Evolutionary conservation across 2,797 vertebrate genomes (phyloP).

Genomic region (Protosalanx chinensis): DNA sequence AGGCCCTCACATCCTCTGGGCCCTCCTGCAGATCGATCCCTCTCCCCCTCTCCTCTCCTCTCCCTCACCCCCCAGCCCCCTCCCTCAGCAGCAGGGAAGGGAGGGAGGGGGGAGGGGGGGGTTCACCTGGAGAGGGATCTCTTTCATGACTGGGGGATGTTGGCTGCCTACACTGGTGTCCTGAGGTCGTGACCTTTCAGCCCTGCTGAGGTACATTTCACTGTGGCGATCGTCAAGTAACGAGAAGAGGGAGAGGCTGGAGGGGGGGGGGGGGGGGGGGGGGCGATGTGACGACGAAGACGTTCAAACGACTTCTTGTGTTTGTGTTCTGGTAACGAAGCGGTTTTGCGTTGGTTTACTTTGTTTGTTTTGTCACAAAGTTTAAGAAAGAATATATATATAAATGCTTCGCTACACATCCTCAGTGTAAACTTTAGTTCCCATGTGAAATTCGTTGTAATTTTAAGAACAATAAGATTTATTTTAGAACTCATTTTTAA

Average conservation of each 20-base stretch:
- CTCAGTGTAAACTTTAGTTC: no score
- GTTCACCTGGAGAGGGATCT: background rate
- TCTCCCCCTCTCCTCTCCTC: background rate
- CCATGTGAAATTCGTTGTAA: no score
- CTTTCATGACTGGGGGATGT: slow-evolving; percentile 71
- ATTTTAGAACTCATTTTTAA: no score
- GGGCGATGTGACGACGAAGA: background rate
- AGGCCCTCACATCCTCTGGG: background rate
- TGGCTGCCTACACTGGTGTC: slow-evolving; percentile 64
- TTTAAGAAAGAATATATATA: no score
- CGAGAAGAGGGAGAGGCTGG: slow-evolving; percentile 1
- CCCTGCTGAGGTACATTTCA: slow-evolving; percentile 17
- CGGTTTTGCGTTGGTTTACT: no score
- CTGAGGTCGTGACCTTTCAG: slow-evolving; percentile 59
- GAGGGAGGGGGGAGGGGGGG: background rate
- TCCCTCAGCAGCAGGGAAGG: background rate
- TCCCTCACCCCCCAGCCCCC: no score
- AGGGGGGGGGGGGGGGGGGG: background rate
- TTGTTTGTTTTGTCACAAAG: no score
- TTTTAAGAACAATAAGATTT: no score
- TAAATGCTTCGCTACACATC: no score
- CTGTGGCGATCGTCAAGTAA: slow-evolving; percentile 16
- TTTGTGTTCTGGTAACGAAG: no score
- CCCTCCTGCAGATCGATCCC: slow-evolving; percentile 23
- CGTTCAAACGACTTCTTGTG: no score